Conservation (phyloP, 2,888 invertebrate species). For the Heteromurus nitidus region DNA sequence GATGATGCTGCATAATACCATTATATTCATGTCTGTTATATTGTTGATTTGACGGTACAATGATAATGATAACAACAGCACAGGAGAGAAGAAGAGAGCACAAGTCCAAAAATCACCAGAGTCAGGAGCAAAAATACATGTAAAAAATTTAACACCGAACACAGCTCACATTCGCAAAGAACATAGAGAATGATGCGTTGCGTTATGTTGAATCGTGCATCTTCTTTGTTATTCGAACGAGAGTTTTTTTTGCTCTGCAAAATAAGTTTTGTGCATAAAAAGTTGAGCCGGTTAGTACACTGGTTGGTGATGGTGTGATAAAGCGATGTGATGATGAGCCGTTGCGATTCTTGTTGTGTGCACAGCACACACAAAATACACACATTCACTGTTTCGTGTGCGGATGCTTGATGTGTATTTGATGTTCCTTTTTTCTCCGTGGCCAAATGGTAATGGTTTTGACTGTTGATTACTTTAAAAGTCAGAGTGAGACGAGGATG, state of each 20-base stretch:
- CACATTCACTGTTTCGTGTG: not conserved
- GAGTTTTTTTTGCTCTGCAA: not conserved
- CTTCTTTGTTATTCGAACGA: not conserved
- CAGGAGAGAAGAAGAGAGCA: not conserved
- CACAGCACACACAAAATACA: not conserved
- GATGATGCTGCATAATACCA: not conserved
- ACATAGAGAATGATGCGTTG: not conserved
- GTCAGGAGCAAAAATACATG: not conserved
- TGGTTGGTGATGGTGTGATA: not conserved
- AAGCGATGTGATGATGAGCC: slow-evolving; percentile 15
- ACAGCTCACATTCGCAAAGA: not conserved
- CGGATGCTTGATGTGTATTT: not conserved
- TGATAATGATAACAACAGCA: slow-evolving; percentile 1
- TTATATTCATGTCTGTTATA: not conserved
- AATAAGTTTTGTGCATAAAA: slow-evolving; percentile 3
- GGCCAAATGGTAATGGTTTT: slow-evolving; percentile 2
- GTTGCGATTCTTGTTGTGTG: not conserved
- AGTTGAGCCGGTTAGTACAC: slow-evolving; percentile 17
- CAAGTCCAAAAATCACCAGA: slow-evolving; percentile 9
- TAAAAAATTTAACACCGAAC: not conserved
- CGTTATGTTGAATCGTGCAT: not conserved
- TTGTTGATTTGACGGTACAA: not conserved
- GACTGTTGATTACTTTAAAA: too few relatives aligned
- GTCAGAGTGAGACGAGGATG: not conserved
- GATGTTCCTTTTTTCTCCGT: slow-evolving; percentile 12